Conservation (phyloP, 2,888 invertebrate genomes). For the Calliphora vomitoria region DNA sequence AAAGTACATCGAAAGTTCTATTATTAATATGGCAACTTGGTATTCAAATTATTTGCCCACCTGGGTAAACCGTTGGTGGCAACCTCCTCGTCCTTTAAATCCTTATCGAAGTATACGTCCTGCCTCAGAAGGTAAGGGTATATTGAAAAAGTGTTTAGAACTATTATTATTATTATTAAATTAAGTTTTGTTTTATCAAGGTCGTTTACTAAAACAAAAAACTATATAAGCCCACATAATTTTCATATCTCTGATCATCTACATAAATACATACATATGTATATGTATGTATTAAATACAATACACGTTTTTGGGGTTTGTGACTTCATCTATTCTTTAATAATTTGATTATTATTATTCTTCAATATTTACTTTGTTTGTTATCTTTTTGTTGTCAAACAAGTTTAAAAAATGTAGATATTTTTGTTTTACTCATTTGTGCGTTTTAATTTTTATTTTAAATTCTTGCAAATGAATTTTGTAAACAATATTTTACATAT, state of each 20-base stretch:
- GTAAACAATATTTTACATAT: neutral
- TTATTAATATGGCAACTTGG: slow-evolving; percentile 78
- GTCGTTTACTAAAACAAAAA: slow-evolving; percentile 24
- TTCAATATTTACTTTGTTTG: slow-evolving; percentile 31
- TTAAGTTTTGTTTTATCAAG: slow-evolving; percentile 14
- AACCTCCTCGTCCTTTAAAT: slow-evolving; percentile 78
- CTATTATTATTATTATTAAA: neutral
- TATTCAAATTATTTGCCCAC: slow-evolving; percentile 80
- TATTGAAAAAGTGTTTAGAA: neutral
- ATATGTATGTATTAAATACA: neutral
- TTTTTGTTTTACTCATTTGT: neutral
- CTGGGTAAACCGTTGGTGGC: slow-evolving; percentile 82
- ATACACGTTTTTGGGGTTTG: slow-evolving; percentile 34
- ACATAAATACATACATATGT: neutral
- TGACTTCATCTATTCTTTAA: slow-evolving; percentile 65
- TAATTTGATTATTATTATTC: slow-evolving; percentile 14
- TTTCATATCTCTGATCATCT: neutral
- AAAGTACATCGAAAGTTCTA: neutral
- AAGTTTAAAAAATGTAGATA: slow-evolving; percentile 43
- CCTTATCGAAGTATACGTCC: slow-evolving; percentile 81
- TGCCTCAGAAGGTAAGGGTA: slow-evolving; percentile 77
- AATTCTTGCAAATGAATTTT: neutral
- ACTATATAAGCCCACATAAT: slow-evolving; percentile 15
- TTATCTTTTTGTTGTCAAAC: slow-evolving; percentile 64
- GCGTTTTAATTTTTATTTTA: neutral